Conservation (phyloP, 2,113 vertebrate species). For the Melospiza melodia region DNA sequence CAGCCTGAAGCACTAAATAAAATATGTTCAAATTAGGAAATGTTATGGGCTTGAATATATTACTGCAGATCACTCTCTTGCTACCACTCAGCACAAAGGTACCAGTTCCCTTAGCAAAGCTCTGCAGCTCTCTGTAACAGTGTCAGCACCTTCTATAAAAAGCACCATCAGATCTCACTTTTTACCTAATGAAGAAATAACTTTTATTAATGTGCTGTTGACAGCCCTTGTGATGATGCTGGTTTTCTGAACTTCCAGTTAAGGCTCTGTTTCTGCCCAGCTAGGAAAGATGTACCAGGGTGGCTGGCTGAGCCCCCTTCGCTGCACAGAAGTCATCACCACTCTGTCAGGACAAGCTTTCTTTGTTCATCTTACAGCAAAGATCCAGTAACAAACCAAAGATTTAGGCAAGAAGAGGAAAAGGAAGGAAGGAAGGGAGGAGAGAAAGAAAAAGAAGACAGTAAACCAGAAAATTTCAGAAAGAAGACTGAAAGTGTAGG, state of each 20-base stretch:
- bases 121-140: background rate
- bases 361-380: background rate
- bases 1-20: slow-evolving; percentile 46
- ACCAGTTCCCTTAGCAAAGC: slow-evolving; percentile 38
- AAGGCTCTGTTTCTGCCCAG: slow-evolving; percentile 59
- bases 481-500: background rate
- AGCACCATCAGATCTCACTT: slow-evolving; percentile 32
- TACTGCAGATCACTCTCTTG: slow-evolving; percentile 16
- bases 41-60: slow-evolving; percentile 33
- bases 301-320: background rate
- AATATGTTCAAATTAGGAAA: slow-evolving; percentile 62
- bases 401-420: background rate
- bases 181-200: slow-evolving; percentile 62
- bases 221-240: background rate
- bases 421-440: background rate
- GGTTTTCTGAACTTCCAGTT: slow-evolving; percentile 52
- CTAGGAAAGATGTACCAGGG: background rate
- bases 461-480: background rate
- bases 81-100: slow-evolving; percentile 57
- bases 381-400: background rate
- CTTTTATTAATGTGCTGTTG: slow-evolving; percentile 43
- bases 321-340: background rate
- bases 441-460: background rate
- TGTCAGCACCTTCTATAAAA: slow-evolving; percentile 63
- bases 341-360: background rate